Evolutionary conservation across 2,888 invertebrate species (phyloP), one percentile per base, ranked within the genome.

Genomic region (Lomographa bimaculata): DNA sequence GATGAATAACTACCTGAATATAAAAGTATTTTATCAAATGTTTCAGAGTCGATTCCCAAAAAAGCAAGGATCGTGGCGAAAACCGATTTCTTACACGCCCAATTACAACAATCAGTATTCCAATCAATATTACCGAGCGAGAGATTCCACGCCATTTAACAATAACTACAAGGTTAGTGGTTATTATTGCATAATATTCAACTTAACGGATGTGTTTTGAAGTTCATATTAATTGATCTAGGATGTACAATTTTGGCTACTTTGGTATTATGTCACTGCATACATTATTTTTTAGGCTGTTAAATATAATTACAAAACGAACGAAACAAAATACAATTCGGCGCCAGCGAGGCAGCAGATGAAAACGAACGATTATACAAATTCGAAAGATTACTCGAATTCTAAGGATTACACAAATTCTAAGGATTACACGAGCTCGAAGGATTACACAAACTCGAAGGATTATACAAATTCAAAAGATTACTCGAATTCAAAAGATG

Each of bases 31-130:
- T n/a, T n/a, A n/a, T n/a, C n/a, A n/a, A 21, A 9, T 32, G 42
- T 74, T 78, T 42, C 64, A 87, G 89, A 84, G 79, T 60, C 76
- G 86, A 25, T 81, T 87, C 52, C 84, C 86, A 7, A 83, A 78
- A 52, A 84, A 77, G 50, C 86, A 84, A 64, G 81, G 78, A 7
- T 84, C 85, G 9, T 87, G 86, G 86, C 65, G 87, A 14, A 87
- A 81, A 67, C 86, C 87, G 23, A 57, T 71, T 39, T 57, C 73
- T 43, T 79, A 79, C 50, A 51, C 71, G 6, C 60, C 76, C 3
- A 79, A 70, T 58, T 82, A 85, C 42, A 67, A 77, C 49, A 78
- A 71, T 45, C 79, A 79, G 43, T 86, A 83, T 57, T 82, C 81
- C 2, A 83, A 79, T 44, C 84, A 85, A 60, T 77, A 64, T 59